These are phyloP conservation scores for Pristionchus pacificus DNA, from an alignment of 1,140 invertebrate species.

Conservation along the genomic window DNA sequence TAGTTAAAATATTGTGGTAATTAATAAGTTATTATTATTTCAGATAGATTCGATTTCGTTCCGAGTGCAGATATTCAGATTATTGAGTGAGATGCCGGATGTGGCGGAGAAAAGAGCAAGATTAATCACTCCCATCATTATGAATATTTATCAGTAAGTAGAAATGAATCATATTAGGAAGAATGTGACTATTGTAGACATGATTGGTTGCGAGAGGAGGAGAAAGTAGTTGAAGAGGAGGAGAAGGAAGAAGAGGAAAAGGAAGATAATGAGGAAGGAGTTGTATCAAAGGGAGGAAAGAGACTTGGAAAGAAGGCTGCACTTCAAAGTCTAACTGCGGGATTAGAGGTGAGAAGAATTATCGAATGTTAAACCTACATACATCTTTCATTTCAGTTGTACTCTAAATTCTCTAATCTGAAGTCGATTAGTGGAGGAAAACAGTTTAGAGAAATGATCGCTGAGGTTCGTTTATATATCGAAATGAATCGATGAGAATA, in stretches of 20 bases:
- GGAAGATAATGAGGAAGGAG: not conserved
- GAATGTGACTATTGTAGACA: slow-evolving; percentile 9
- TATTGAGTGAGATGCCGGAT: slow-evolving; percentile 17
- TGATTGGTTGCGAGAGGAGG: slow-evolving; percentile 7
- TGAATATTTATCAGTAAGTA: slow-evolving; percentile 31
- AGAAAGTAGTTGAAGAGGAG: not conserved
- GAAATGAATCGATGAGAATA: not conserved
- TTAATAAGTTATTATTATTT: too few relatives aligned
- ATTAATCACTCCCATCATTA: slow-evolving; percentile 25
- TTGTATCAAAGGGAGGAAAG: not conserved
- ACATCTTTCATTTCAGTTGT: slow-evolving; percentile 18
- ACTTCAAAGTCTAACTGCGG: not conserved
- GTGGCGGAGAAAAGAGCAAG: slow-evolving; percentile 25
- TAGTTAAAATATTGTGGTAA: too few relatives aligned
- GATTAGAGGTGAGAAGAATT: not conserved
- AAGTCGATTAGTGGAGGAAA: slow-evolving; percentile 22
- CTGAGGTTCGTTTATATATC: slow-evolving; percentile 20
- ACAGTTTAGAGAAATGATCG: slow-evolving; percentile 19
- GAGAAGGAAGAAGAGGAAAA: slow-evolving; percentile 6
- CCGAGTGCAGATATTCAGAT: slow-evolving; percentile 27
- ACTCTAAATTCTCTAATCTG: slow-evolving; percentile 20
- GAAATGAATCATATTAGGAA: not conserved
- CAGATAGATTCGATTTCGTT: slow-evolving; percentile 16
- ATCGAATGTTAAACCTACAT: too few relatives aligned
- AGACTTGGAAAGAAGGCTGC: not conserved